Evolutionary conservation across 1,140 invertebrate genomes (phyloP).

Genomic region (Leptinotarsa defecta): DNA sequence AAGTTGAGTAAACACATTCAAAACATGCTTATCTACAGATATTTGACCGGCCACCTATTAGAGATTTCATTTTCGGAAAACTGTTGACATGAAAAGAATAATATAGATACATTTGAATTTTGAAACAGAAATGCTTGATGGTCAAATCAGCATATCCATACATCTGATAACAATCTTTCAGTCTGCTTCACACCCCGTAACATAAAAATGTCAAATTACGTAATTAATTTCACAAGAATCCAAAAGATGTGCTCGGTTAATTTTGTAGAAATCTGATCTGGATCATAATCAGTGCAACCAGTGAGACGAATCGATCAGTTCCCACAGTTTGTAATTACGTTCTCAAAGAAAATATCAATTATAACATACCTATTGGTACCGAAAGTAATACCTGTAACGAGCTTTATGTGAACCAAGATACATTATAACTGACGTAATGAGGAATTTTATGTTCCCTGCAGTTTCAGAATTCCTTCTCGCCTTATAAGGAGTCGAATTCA

Average conservation of each 20-base stretch:
- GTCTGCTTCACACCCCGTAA: no score
- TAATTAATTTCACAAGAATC: not conserved
- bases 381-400: constrained; percentile 9
- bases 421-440: constrained; percentile 15
- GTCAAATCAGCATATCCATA: no score
- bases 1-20: no score
- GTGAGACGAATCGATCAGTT: not conserved
- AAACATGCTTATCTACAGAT: no score
- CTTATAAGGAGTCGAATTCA: not conserved
- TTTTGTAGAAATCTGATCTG: not conserved
- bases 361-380: constrained; percentile 11
- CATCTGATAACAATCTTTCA: no score
- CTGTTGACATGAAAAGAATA: no score
- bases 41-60: no score
- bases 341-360: constrained; percentile 8
- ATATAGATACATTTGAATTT: no score
- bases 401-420: not conserved
- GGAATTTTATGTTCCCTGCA: constrained; percentile 7
- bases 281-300: not conserved
- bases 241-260: not conserved
- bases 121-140: no score
- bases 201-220: no score
- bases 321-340: not conserved
- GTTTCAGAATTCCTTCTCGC: constrained; percentile 1
- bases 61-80: no score